Percentiles rank a stretch among this genome's conserved stretches.
Conservation (phyloP, 2,113 vertebrate genomes). For the Daphoenositta chrysoptera region DNA sequence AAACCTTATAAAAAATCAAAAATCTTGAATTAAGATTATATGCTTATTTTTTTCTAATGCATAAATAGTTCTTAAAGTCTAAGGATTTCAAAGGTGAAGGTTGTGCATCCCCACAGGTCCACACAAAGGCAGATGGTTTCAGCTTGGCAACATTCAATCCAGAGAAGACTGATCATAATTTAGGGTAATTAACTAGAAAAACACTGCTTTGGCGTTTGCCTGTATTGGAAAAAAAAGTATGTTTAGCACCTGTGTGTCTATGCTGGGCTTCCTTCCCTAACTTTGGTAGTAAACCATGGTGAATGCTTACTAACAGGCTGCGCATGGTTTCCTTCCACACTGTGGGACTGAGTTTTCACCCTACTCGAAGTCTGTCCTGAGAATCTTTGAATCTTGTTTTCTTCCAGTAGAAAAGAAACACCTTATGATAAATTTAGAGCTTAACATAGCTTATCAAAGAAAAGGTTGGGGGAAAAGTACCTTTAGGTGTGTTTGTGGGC, state of each 20-base stretch:
- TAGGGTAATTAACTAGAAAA: not conserved
- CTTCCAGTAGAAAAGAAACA: not conserved
- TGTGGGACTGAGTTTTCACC: not conserved
- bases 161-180: not conserved
- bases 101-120: not conserved
- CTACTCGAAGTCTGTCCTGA: not conserved
- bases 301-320: not conserved
- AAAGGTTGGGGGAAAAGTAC: not conserved
- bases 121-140: not conserved
- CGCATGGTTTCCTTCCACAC: not conserved
- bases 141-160: not conserved
- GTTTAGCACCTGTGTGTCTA: not conserved
- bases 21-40: not conserved
- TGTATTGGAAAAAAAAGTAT: not conserved
- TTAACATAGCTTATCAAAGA: not conserved
- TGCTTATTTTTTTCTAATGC: not conserved
- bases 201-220: not conserved
- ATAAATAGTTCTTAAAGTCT: not conserved
- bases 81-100: not conserved
- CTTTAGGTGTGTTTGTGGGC: not conserved
- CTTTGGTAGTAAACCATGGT: not conserved
- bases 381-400: not conserved
- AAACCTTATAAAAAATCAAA: not conserved
- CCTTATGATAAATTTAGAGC: not conserved
- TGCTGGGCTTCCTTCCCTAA: not conserved